phyloP scores from a whole-genome alignment of 2,797 vertebrate species.

The Sus cebifrons region DNA sequence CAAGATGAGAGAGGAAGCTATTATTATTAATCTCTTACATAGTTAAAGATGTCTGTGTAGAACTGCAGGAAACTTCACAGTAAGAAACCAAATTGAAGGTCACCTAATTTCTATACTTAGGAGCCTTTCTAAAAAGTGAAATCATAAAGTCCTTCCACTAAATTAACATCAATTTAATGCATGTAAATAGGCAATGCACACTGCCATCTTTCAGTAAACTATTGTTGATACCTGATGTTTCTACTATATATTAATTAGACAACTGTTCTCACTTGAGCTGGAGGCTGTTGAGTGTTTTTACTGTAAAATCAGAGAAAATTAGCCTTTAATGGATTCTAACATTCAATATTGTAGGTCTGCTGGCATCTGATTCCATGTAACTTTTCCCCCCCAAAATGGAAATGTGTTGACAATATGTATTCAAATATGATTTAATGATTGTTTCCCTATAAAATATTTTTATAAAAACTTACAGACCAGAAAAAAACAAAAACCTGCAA shows the following conservation, averaged over 20 bases:
- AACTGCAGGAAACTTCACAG: neutral
- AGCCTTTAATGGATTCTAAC: neutral
- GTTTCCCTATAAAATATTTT: conserved; percentile 36
- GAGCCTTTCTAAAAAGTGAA: conserved; percentile 15
- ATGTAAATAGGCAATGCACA: neutral
- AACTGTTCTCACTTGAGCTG: neutral
- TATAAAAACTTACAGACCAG: conserved; percentile 43
- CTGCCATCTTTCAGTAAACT: neutral
- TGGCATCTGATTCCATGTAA: neutral
- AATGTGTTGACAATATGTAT: neutral
- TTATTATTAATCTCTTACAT: neutral
- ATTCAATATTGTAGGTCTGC: neutral
- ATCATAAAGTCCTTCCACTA: neutral
- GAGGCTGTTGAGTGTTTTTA: neutral
- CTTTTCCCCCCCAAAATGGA: neutral
- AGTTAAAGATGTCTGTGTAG: conserved; percentile 36
- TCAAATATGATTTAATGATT: neutral
- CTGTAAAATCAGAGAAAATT: neutral
- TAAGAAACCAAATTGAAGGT: neutral
- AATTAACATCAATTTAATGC: conserved; percentile 27
- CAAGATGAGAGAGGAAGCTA: neutral
- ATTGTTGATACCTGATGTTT: neutral
- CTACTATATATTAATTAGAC: neutral
- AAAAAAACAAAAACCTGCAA: neutral
- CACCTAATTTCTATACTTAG: conserved; percentile 28